phyloP scores from a whole-genome alignment of 1,140 invertebrate species.

The Panonychus citri region DNA sequence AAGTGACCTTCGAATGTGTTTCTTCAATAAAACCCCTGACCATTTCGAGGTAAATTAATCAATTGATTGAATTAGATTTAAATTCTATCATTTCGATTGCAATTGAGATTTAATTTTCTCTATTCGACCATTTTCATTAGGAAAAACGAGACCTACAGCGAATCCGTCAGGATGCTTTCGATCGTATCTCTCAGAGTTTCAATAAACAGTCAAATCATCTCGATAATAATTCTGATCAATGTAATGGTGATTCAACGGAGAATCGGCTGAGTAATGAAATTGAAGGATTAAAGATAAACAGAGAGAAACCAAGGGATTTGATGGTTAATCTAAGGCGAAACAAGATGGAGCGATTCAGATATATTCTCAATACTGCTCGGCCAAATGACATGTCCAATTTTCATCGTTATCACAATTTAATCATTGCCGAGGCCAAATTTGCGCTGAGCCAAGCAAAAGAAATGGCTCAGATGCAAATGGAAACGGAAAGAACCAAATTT shows the following conservation, averaged over 20 bases:
- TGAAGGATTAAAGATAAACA: neutral
- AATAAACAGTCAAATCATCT: neutral
- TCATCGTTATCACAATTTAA: slow-evolving; percentile 2
- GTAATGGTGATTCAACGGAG: neutral
- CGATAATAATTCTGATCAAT: neutral
- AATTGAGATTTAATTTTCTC: neutral
- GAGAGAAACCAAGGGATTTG: neutral
- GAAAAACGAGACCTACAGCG: neutral
- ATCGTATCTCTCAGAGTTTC: neutral
- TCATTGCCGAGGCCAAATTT: slow-evolving; percentile 4
- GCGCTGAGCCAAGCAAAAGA: slow-evolving; percentile 45
- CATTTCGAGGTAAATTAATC: slow-evolving; percentile 25
- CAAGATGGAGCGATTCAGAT: neutral
- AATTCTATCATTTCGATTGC: neutral
- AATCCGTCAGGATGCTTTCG: slow-evolving; percentile 1
- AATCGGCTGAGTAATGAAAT: neutral
- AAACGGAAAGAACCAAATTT: slow-evolving; percentile 53
- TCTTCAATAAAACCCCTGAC: slow-evolving; percentile 76
- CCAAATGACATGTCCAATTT: neutral
- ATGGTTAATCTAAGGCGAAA: neutral
- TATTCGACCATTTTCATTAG: neutral
- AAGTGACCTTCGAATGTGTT: slow-evolving; percentile 79
- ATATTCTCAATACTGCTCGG: neutral
- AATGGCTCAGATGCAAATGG: slow-evolving; percentile 77
- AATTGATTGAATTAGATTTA: neutral